Evolutionary conservation across 1,140 invertebrate species (phyloP), one percentile per base, ranked within the genome.

Genomic region (Helicoverpa armigera): DNA sequence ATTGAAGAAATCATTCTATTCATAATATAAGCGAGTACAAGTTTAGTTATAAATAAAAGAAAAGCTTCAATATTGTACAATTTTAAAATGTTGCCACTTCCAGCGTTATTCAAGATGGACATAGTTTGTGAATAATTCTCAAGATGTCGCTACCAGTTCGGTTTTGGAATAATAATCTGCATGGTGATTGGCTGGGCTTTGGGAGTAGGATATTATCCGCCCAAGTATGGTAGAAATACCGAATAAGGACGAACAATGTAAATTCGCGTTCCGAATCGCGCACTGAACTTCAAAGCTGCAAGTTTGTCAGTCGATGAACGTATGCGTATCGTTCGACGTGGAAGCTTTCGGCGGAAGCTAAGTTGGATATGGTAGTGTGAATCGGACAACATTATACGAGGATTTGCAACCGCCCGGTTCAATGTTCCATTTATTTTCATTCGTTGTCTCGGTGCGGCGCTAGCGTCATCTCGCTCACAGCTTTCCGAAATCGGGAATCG

Each of bases 381-480:
- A 82, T 83, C 82, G 86, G 82, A 87, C 80, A 60, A 60, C 48
- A 81, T 16, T 80, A 61, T 67, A 67, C 65, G 53, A 74, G 51
- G 73, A 78, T 81, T 74, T 61, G 81, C 75, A 35, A 70, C 35
- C 83, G 83, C 83, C 85, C 85, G 87, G 84, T 89, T 88, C 82
- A 88, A 86, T 90, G 84, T 88, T 88, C 85, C 89, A 89, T 87
- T 88, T 92, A 89, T 89, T 92, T 92, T 91, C 87, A 91, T 90
- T 91, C 89, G 87, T 82, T 79, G 88, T 86, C 82, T 85, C 86
- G 83, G 89, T 83, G 87, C 88, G 89, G 91, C 90, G 86, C 90
- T 91, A 90, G 92, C 89, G 91, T 94, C 88, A 89, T 90, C 89
- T 90, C 86, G 85, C 86, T 89, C 88, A 80, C 85, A 86, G 85